Evolutionary conservation across 2,113 vertebrate genomes (phyloP).

Genomic region (Podilymbus podiceps): DNA sequence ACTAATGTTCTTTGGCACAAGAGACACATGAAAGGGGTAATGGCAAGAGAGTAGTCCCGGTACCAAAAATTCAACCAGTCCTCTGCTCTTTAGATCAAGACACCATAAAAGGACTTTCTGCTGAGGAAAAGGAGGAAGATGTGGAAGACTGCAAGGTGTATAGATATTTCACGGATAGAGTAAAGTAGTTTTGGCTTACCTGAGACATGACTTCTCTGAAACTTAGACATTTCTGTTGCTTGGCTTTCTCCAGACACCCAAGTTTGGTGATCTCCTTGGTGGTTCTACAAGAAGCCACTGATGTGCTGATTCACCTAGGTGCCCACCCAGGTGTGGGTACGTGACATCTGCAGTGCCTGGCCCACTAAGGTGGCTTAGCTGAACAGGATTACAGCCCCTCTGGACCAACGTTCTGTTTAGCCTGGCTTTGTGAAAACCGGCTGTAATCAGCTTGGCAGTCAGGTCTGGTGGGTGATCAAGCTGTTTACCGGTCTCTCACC

Average conservation of each 20-base stretch:
- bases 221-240: fast-evolving
- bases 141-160: not conserved
- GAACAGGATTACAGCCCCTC: not conserved
- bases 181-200: not conserved
- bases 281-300: not conserved
- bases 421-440: not conserved
- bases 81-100: not conserved
- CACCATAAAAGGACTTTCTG: not conserved
- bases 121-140: not conserved
- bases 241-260: not conserved
- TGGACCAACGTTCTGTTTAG: not conserved
- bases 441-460: not conserved
- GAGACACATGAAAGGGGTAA: not conserved
- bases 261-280: not conserved
- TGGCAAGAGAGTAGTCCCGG: not conserved
- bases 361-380: not conserved
- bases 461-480: not conserved
- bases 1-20: constrained; percentile 29
- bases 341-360: not conserved
- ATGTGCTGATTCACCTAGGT: not conserved
- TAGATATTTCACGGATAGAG: fast-evolving
- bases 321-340: not conserved
- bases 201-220: not conserved
- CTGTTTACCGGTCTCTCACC: not conserved
- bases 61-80: not conserved